Base-by-base conservation (phyloP, 2,888 invertebrate genomes). In the Antitype chi region DNA sequence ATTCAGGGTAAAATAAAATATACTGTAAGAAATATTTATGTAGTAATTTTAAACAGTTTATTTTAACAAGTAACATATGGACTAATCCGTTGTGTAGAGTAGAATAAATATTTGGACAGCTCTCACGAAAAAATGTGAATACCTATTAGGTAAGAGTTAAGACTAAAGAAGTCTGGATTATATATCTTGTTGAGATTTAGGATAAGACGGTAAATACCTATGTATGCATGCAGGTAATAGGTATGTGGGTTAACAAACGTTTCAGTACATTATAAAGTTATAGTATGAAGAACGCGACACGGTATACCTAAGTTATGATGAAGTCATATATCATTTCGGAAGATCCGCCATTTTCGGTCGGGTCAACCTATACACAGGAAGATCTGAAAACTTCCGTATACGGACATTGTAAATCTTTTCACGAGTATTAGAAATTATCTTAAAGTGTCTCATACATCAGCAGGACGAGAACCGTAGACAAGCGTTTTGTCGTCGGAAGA, bases 51-150 rank as follows among this genome's bases (percentile, higher is more conserved):
- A 79, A 78, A 71, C 74, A 72, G 88, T 90, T 92, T 90, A 85
- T 90, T 91, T 90, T 89, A 81, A 83, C 84, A 88, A 75, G 81
- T 81, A 85, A 75, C 90, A 89, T 85, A 84, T 90, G 90, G 74
- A 86, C 76, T 85, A 86, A 88, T 85, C 76, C 81, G 89, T 89
- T 88, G 80, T 81, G 72, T 78, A 72, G 64, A 78, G 81, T 84
- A 81, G 79, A 82, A 87, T 90, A 94, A 94, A 94, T 92, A 92
- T 93, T 93, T 91, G 87, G 92, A 90, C 91, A 88, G 81, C 77
- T 81, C 63, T 77, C 76, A 64, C 76, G 76, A 85, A 72, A 84
- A 84, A 82, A 70, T 75, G 72, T 67, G 70, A 76, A 85, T 68
- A 53, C 76, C 49, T 49, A 62, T 67, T 74, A 73, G 62, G 52